Evolutionary conservation across 92 coral and sea anemone genomes (phyloP).

Genomic region (Phenganax marumi): DNA sequence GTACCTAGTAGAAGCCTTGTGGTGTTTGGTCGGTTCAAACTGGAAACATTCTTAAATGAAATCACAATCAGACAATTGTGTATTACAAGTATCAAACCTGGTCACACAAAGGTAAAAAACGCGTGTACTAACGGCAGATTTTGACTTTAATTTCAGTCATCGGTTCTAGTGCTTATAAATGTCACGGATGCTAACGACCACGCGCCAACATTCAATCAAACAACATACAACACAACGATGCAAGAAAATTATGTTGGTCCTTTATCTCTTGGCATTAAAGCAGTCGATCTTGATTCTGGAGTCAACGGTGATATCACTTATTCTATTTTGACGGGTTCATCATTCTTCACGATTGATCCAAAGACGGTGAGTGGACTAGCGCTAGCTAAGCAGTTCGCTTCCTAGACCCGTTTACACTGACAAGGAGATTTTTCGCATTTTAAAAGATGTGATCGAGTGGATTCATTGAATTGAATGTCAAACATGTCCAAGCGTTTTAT

Average conservation of each 20-base stretch:
- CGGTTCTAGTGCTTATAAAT: slow-evolving; percentile 57
- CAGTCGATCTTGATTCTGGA: slow-evolving; percentile 75
- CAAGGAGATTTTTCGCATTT: no score
- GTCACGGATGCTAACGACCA: slow-evolving; percentile 72
- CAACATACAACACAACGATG: slow-evolving; percentile 63
- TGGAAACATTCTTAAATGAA: no score
- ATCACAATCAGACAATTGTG: no score
- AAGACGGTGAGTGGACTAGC: slow-evolving; percentile 54
- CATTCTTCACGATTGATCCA: slow-evolving; percentile 54
- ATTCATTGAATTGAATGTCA: no score
- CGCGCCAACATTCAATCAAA: slow-evolving; percentile 61
- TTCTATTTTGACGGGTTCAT: slow-evolving; percentile 47
- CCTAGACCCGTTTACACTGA: no score
- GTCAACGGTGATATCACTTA: slow-evolving; percentile 53
- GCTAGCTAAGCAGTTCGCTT: no score
- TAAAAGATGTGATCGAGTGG: no score
- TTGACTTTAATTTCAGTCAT: slow-evolving; percentile 42
- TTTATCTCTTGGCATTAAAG: slow-evolving; percentile 55
- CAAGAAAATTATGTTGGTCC: slow-evolving; percentile 64
- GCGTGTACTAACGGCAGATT: background rate
- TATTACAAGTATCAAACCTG: background rate
- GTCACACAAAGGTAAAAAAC: no score
- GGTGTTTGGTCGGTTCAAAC: no score
- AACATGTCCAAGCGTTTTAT: background rate
- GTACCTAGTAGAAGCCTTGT: no score